Evolutionary conservation across 2,888 invertebrate species (phyloP), one percentile per base, ranked within the genome.

Genomic region (Drosophila macrothrix): DNA sequence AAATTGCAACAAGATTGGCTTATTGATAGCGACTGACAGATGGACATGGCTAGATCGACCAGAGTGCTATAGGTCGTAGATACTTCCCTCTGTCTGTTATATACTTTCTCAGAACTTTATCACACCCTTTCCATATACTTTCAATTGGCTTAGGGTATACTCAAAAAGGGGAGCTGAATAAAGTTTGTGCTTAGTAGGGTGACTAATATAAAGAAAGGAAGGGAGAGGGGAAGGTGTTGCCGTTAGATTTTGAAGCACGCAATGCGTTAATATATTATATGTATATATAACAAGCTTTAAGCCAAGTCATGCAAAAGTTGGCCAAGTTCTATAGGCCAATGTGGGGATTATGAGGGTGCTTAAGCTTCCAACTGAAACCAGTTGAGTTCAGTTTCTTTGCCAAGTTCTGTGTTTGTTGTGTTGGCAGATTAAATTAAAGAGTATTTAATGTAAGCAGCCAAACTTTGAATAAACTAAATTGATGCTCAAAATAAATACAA

Each of bases 401-500:
- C 35, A 83, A 85, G 67, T 76, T 86, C 65, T 25, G 7, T 46
- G 22, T 62, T 68, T 46, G 37, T 43, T 46, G 22, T 46, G 22
- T 62, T 68, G 41, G 33, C 37, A 4, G 25, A 80, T 88, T 80
- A 66, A 84, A 80, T 83, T 85, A 88, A 78, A 80, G 61, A 46
- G 25, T 25, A 4, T 25, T 46, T 16, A 25, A 46, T 25, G 7
- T 9, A 16, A 46, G 46, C 46, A 25, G 46, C 22, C 14, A 46
- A 25, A 46, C 46, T 46, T 46, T 46, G 46, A 46, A 43, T 33
- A 50, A 59, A 50, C 49, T 14, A 22, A 25, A 33, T 35, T 25
- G 9, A 31, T 43, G 9, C 4, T 16, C 9, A 22, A 54, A 10
- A 39, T 46, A 58, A 59, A 39, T 46, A 46, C 16, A 46, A 46